phyloP scores from a whole-genome alignment of 2,888 invertebrate genomes.

The Pachycephus smyrnensis region DNA sequence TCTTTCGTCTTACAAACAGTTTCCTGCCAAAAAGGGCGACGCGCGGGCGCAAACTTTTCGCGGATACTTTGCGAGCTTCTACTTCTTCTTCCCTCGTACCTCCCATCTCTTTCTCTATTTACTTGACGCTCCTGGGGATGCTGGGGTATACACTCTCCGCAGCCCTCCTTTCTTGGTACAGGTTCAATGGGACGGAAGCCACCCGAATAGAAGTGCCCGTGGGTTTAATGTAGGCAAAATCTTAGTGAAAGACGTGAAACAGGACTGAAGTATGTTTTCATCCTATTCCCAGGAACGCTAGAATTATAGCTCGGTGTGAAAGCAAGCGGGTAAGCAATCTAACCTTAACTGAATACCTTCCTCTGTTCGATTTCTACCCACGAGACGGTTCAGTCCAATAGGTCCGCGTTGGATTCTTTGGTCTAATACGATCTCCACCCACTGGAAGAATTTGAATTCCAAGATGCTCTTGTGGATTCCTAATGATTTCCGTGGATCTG shows the following conservation, averaged over 20 bases:
- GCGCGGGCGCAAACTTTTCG: slow-evolving; percentile 30
- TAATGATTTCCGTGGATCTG: neutral
- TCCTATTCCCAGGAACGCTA: slow-evolving; percentile 35
- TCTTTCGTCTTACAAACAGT: slow-evolving; percentile 18
- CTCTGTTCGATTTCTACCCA: neutral
- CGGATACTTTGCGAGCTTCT: slow-evolving; percentile 60
- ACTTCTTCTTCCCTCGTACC: neutral
- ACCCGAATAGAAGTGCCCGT: slow-evolving; percentile 50
- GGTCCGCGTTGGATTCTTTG: neutral
- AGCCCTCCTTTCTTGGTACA: slow-evolving; percentile 31
- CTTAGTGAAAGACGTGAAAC: slow-evolving; percentile 8
- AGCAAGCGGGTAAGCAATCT: neutral
- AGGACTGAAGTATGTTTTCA: slow-evolving; percentile 43
- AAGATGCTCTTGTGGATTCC: neutral
- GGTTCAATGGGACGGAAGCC: slow-evolving; percentile 61
- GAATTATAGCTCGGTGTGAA: slow-evolving; percentile 39
- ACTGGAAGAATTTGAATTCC: neutral
- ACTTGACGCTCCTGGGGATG: slow-evolving; percentile 46
- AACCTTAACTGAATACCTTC: neutral
- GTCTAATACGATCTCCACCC: neutral
- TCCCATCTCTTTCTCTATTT: slow-evolving; percentile 50
- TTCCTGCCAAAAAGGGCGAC: slow-evolving; percentile 33
- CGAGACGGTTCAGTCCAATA: neutral
- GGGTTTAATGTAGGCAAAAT: slow-evolving; percentile 49
- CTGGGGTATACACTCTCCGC: slow-evolving; percentile 34